Evolutionary conservation across 1,140 invertebrate species (phyloP).

Genomic region (honey bee (Apis mellifera)): Amel_HAv3.1 CM009935.2:1923501-1924000

Average conservation of each 20-base stretch:
- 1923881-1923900: constrained; percentile 87
- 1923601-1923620: constrained; percentile 98
- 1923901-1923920: constrained; percentile 90
- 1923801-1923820: constrained; percentile 90
- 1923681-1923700: constrained; percentile 23
- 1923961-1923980: constrained; percentile 85
- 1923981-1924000: constrained; percentile 92
- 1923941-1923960: constrained; percentile 91
- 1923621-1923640: constrained; percentile 93
- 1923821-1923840: constrained; percentile 97
- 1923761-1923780: constrained; percentile 94
- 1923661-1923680: constrained; percentile 36
- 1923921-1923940: constrained; percentile 92
- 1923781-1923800: constrained; percentile 88
- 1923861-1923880: constrained; percentile 86
- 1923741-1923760: constrained; percentile 93
- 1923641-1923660: constrained; percentile 91
- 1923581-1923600: constrained; percentile 97
- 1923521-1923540: constrained; percentile 96
- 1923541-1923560: constrained; percentile 89
- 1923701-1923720: constrained; percentile 37
- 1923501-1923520: constrained; percentile 97
- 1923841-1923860: constrained; percentile 89
- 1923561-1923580: constrained; percentile 92
- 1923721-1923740: constrained; percentile 62